Conservation (phyloP, 2,113 vertebrate genomes). For the Chaetura pelagica region DNA sequence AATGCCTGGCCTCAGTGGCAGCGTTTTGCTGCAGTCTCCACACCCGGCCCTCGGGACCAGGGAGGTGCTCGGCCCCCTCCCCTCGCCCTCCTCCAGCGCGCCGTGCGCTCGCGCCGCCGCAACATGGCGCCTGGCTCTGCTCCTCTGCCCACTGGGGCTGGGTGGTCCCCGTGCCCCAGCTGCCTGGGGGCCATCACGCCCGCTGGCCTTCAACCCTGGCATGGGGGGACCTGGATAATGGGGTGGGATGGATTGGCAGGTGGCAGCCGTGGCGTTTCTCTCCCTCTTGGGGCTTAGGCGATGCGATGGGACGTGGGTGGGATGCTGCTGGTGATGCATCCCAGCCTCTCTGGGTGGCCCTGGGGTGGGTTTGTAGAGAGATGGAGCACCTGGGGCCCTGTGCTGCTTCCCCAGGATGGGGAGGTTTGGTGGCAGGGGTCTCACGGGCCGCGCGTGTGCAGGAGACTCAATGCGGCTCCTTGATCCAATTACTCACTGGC, state of each 20-base stretch:
- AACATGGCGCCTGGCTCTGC: slow-evolving; percentile 55
- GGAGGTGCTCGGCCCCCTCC: slow-evolving; percentile 54
- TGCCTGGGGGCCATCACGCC: accelerated
- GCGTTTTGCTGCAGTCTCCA: slow-evolving; percentile 14
- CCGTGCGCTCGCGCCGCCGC: slow-evolving; percentile 49
- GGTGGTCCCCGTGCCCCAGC: accelerated
- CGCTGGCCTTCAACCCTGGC: accelerated
- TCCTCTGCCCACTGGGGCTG: neutral
- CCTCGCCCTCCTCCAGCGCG: neutral
- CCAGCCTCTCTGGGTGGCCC: neutral
- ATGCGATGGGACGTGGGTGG: accelerated
- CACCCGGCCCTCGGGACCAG: neutral
- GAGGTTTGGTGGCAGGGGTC: neutral
- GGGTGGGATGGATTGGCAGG: slow-evolving; percentile 16
- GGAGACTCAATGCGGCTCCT: neutral
- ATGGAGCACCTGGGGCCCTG: neutral
- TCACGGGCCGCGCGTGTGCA: accelerated
- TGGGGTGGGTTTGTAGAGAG: neutral
- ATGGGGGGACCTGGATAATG: neutral
- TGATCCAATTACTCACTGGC: neutral
- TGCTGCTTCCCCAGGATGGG: accelerated
- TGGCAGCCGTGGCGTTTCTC: accelerated
- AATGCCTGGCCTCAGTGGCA: accelerated
- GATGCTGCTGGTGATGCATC: neutral
- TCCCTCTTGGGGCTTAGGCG: accelerated